Conservation (phyloP, 2,888 invertebrate genomes). For the Drosophila sordidapex region DNA sequence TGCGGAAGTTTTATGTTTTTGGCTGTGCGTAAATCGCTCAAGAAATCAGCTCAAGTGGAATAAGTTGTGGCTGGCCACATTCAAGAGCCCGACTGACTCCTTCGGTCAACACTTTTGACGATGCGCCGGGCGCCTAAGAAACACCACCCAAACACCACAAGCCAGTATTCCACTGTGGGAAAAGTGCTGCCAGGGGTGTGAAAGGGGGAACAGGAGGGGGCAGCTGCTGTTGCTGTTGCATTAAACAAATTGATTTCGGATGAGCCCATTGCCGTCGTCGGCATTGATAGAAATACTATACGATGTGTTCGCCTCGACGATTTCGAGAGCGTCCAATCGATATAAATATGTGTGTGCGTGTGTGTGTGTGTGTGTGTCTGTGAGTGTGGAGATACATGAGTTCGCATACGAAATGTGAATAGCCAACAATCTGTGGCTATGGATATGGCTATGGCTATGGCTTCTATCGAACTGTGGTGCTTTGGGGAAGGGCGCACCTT, state of each 20-base stretch:
- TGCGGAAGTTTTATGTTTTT: constrained; percentile 80
- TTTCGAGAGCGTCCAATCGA: constrained; percentile 61
- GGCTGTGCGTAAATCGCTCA: constrained; percentile 79
- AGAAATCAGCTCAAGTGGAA: constrained; percentile 80
- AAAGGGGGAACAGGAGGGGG: background rate
- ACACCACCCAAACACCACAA: constrained; percentile 15
- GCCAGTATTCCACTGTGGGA: constrained; percentile 43
- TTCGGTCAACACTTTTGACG: constrained; percentile 68
- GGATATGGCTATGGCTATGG: background rate
- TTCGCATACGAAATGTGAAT: constrained; percentile 32
- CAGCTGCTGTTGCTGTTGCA: constrained; percentile 37
- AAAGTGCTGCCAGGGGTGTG: constrained; percentile 27
- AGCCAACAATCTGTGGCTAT: constrained; percentile 29
- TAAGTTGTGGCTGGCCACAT: constrained; percentile 71
- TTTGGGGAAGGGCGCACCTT: constrained; percentile 23
- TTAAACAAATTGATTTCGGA: constrained; percentile 79
- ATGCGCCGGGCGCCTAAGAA: constrained; percentile 21
- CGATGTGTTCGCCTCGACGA: constrained; percentile 59
- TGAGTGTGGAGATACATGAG: background rate
- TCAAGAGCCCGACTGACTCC: constrained; percentile 47
- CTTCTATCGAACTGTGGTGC: constrained; percentile 11
- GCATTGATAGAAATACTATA: constrained; percentile 71
- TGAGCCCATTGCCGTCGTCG: constrained; percentile 55
- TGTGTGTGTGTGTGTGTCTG: background rate
- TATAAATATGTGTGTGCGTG: constrained; percentile 40